Evolutionary conservation across 2,888 invertebrate species (phyloP).

Genomic region (Allolobophora icterica): DNA sequence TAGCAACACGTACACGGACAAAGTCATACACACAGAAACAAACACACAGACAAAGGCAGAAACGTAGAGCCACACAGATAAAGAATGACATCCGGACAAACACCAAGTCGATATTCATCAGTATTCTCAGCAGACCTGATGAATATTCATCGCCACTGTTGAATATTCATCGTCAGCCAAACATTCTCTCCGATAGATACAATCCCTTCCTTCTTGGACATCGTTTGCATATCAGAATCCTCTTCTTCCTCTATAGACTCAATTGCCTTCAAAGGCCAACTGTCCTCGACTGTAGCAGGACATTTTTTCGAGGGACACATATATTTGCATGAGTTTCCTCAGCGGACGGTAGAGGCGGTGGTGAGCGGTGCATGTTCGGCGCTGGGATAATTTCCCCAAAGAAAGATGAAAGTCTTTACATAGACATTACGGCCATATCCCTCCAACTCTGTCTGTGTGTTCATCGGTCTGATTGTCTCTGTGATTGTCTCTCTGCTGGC

Average conservation of each 20-base stretch:
- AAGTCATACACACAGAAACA: too few species aligned
- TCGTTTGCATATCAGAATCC: too few species aligned
- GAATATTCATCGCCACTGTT: too few species aligned
- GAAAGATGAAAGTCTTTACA: background rate
- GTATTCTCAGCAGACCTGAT: background rate
- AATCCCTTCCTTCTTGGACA: too few species aligned
- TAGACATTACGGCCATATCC: background rate
- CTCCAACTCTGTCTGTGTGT: too few species aligned
- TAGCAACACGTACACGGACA: too few species aligned
- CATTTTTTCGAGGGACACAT: background rate
- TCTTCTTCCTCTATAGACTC: background rate
- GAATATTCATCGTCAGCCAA: too few species aligned
- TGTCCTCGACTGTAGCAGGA: background rate
- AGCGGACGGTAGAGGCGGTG: background rate
- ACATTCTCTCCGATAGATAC: too few species aligned
- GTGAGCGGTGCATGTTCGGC: background rate
- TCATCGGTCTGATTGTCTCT: background rate
- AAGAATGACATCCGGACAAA: background rate
- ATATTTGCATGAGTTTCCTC: background rate
- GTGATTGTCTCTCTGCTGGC: too few species aligned
- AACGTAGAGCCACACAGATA: background rate
- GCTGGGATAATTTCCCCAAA: background rate
- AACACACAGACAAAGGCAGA: too few species aligned
- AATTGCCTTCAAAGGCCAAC: background rate
- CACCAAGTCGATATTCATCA: too few species aligned